phyloP scores from a whole-genome alignment of 2,888 invertebrate genomes.

The Lepetodrilus schrolli region DNA sequence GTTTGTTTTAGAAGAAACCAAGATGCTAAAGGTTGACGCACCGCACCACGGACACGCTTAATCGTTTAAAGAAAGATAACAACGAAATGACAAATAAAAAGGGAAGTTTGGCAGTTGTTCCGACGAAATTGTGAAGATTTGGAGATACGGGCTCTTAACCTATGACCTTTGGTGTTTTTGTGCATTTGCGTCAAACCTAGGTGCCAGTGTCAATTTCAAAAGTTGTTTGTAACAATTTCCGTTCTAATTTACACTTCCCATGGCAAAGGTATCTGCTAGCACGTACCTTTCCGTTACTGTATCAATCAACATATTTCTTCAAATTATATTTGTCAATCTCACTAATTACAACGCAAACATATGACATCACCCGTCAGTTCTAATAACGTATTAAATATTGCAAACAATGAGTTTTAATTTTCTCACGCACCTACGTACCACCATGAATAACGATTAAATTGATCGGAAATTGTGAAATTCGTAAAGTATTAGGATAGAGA shows the following conservation, averaged over 20 bases:
- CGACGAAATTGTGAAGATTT: conserved; percentile 6
- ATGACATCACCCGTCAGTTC: not conserved
- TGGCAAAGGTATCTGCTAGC: not conserved
- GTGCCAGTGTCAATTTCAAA: not conserved
- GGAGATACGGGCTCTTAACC: conserved; percentile 10
- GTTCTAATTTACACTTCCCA: conserved; percentile 1
- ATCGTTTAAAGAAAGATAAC: not conserved
- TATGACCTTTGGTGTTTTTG: not conserved
- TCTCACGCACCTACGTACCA: not conserved
- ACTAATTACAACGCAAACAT: not conserved
- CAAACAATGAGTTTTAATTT: not conserved
- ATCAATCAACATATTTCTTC: not conserved
- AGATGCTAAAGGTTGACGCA: too few relatives aligned
- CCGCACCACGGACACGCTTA: not conserved
- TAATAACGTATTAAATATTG: not conserved
- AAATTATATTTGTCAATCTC: conserved; percentile 4
- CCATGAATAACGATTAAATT: too few relatives aligned
- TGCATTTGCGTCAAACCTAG: not conserved
- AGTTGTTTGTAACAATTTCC: not conserved
- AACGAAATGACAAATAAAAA: conserved; percentile 1
- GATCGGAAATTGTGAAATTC: too few relatives aligned
- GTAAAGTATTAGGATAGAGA: too few relatives aligned
- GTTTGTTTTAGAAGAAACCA: too few relatives aligned
- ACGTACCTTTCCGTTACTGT: not conserved
- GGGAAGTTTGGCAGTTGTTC: not conserved